Evolutionary conservation across 1,140 invertebrate species (phyloP).

Genomic region (Diuraphis noxia): DNA sequence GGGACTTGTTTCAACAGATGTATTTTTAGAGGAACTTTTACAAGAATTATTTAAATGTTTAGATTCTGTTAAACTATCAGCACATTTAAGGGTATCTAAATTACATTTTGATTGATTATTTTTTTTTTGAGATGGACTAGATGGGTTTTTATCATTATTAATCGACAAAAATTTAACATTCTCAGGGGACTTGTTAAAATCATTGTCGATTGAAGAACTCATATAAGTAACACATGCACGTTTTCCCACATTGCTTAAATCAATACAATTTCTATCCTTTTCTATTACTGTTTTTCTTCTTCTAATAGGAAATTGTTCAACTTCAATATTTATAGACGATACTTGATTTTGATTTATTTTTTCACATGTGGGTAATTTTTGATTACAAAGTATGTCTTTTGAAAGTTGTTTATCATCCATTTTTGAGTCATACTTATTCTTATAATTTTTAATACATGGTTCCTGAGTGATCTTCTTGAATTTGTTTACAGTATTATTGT

Average conservation of each 20-base stretch:
- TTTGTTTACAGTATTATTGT: background rate
- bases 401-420: background rate
- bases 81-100: background rate
- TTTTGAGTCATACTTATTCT: background rate
- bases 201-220: background rate
- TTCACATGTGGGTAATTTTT: background rate
- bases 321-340: constrained; percentile 26
- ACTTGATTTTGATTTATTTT: constrained; percentile 15
- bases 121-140: background rate
- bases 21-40: background rate
- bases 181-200: background rate
- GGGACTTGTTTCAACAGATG: background rate
- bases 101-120: background rate
- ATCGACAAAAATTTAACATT: background rate
- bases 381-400: background rate
- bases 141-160: background rate
- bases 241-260: background rate
- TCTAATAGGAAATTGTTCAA: constrained; percentile 21
- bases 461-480: background rate
- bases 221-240: background rate
- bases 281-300: background rate
- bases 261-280: background rate
- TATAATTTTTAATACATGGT: background rate
- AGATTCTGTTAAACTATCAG: background rate
- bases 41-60: background rate